phyloP scores from a whole-genome alignment of 2,113 vertebrate species.

The Cololabis saira region DNA sequence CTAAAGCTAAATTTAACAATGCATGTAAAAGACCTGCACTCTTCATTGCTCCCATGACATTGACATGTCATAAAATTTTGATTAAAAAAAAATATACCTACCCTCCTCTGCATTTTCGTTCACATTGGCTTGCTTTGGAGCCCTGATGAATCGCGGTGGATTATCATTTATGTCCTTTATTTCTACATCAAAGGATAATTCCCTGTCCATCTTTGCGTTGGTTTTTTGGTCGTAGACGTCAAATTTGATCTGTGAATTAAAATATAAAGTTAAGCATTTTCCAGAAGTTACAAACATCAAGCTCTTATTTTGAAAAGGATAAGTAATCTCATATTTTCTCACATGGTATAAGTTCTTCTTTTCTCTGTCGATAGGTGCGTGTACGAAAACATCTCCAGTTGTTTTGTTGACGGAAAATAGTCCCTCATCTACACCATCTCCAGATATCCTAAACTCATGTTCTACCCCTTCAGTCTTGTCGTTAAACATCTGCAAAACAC shows the following conservation, averaged over 20 bases:
- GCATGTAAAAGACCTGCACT: too few relatives aligned
- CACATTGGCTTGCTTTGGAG: conserved; percentile 23
- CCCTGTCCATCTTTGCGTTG: conserved; percentile 37
- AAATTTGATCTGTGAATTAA: conserved; percentile 80
- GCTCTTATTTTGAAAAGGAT: not conserved
- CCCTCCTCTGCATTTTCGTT: conserved; percentile 63
- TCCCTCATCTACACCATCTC: conserved; percentile 70
- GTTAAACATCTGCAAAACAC: conserved; percentile 75
- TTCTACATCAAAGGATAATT: conserved; percentile 82
- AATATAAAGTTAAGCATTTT: not conserved
- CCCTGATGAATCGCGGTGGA: conserved; percentile 52
- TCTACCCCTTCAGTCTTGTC: not conserved
- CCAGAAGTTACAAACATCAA: fast-evolving
- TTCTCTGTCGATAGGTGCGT: conserved; percentile 80
- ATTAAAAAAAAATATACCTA: conserved; percentile 22
- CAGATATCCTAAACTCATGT: conserved; percentile 76
- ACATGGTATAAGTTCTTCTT: conserved; percentile 65
- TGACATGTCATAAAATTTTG: too few relatives aligned
- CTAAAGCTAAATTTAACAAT: too few relatives aligned
- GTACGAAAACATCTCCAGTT: conserved; percentile 65
- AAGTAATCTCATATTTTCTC: conserved; percentile 34
- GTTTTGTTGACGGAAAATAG: conserved; percentile 76
- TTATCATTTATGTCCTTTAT: conserved; percentile 87
- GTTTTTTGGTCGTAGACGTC: conserved; percentile 54
- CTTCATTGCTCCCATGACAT: too few relatives aligned